These are phyloP conservation scores for Antheraea assamensis DNA, from an alignment of 2,888 invertebrate species.

Conservation along the genomic window DNA sequence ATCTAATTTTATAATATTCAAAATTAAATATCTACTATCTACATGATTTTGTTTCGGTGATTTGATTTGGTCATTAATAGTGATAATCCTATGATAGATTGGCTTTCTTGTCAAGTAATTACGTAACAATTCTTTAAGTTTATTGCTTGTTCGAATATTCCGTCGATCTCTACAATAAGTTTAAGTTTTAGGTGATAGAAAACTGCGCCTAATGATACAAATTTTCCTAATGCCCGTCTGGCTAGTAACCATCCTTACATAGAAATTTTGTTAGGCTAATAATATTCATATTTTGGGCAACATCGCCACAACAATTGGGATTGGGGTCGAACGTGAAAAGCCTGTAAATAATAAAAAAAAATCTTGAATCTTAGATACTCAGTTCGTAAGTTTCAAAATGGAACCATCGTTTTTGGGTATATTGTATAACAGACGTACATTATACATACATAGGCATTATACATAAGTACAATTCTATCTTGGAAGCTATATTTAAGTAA, in stretches of 20 bases:
- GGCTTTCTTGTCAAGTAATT: background rate
- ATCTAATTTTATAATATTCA: conserved; percentile 30
- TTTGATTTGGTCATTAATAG: background rate
- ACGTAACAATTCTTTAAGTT: background rate
- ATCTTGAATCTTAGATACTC: no score
- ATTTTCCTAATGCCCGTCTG: background rate
- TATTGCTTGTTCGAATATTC: background rate
- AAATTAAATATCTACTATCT: background rate
- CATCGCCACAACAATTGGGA: no score
- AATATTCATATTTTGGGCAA: no score
- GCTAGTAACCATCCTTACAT: background rate
- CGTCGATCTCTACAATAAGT: background rate
- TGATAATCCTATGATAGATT: background rate
- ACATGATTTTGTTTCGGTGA: background rate
- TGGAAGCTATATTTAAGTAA: no score
- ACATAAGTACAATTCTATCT: no score
- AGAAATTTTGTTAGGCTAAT: background rate
- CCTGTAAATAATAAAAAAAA: no score
- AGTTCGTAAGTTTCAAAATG: no score
- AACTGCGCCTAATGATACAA: background rate
- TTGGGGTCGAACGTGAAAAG: no score
- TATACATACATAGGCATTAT: no score
- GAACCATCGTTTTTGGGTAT: no score
- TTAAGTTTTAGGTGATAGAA: no score
- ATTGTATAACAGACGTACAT: no score